These are phyloP conservation scores for Plutella xylostella DNA, from an alignment of 2,888 invertebrate species.

Conservation along the genomic window DNA sequence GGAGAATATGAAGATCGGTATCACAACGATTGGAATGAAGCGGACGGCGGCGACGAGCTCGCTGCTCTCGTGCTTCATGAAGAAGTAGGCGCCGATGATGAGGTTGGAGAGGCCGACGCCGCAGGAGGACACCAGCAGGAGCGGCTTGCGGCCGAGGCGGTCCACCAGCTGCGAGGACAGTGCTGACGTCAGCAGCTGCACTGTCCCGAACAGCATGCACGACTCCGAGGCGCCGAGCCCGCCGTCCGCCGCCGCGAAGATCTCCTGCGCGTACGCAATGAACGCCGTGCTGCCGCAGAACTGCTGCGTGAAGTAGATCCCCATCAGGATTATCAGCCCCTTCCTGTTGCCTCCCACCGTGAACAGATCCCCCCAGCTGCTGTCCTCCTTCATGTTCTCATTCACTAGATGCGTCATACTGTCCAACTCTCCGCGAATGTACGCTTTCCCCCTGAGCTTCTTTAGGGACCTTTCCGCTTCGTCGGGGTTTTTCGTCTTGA, in stretches of 20 bases:
- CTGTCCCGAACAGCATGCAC: constrained; percentile 64
- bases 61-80: constrained; percentile 53
- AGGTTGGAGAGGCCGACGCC: constrained; percentile 64
- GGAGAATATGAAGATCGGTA: constrained; percentile 72
- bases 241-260: constrained; percentile 68
- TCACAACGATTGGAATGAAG: constrained; percentile 70
- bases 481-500: constrained; percentile 56
- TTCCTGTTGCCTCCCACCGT: constrained; percentile 57
- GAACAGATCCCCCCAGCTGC: constrained; percentile 60
- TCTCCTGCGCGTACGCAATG: constrained; percentile 70
- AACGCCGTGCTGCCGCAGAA: constrained; percentile 72
- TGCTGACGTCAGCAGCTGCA: constrained; percentile 66
- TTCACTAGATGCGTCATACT: constrained; percentile 62
- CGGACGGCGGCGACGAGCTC: constrained; percentile 53
- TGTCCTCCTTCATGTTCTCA: constrained; percentile 62
- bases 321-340: constrained; percentile 70
- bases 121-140: constrained; percentile 70
- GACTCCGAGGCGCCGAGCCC: constrained; percentile 57
- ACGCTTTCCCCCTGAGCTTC: constrained; percentile 65
- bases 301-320: constrained; percentile 72
- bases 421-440: constrained; percentile 66
- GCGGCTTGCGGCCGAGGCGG: constrained; percentile 69
- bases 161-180: constrained; percentile 71
- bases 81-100: constrained; percentile 68
- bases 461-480: constrained; percentile 67